phyloP scores from a whole-genome alignment of 92 coral and sea anemone genomes.

The Actinernus sp. region DNA sequence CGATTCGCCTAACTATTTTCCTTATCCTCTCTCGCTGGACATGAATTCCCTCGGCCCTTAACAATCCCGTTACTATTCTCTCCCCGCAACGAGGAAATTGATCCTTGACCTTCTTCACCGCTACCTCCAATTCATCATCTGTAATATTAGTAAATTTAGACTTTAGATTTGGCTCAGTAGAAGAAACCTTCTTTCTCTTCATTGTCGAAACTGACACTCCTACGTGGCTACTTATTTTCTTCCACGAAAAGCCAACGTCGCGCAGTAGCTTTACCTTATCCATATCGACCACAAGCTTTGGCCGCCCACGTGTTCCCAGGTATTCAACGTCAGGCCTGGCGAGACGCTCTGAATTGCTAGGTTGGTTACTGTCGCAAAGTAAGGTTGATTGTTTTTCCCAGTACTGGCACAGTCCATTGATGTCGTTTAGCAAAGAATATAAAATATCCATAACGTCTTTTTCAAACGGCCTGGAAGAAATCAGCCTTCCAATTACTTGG shows the following conservation, averaged over 20 bases:
- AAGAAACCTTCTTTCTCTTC: slow-evolving; percentile 2
- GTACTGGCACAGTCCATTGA: not conserved
- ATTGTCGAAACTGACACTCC: slow-evolving; percentile 6
- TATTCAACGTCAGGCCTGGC: not conserved
- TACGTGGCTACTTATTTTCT: not conserved
- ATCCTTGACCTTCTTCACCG: slow-evolving; percentile 3
- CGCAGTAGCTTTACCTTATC: slow-evolving; percentile 6
- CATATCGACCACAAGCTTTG: not conserved
- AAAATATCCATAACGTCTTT: not conserved
- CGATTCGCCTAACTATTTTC: slow-evolving; percentile 11
- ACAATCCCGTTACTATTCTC: slow-evolving; percentile 13
- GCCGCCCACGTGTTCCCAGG: slow-evolving; percentile 1
- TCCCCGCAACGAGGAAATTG: slow-evolving; percentile 17
- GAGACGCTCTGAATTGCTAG: not conserved
- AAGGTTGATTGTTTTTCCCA: not conserved
- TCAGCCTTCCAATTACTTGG: slow-evolving; percentile 10
- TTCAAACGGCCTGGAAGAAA: slow-evolving; percentile 1
- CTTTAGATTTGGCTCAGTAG: not conserved
- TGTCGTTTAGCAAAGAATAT: not conserved
- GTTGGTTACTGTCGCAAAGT: not conserved
- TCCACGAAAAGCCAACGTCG: slow-evolving; percentile 10
- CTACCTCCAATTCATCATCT: slow-evolving; percentile 13
- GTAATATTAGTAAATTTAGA: slow-evolving; percentile 8
- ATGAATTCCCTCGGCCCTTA: slow-evolving; percentile 9
- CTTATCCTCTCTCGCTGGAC: slow-evolving; percentile 9